phyloP scores from a whole-genome alignment of 2,888 invertebrate genomes.

The Congeria kusceri region DNA sequence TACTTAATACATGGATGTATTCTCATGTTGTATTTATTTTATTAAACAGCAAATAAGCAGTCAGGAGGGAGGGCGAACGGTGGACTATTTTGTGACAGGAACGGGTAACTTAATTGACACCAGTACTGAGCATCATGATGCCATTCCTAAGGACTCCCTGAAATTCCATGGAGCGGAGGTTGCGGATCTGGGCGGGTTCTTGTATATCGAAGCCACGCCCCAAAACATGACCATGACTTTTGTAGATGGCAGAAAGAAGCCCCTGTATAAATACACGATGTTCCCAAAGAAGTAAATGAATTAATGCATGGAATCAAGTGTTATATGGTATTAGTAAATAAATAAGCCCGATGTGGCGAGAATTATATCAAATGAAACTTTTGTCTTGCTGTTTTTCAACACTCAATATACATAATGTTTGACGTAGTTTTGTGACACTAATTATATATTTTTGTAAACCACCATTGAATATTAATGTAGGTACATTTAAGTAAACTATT shows the following conservation, averaged over 20 bases:
- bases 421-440: too few relatives aligned
- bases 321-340: too few relatives aligned
- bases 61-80: constrained; percentile 62
- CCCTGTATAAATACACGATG: constrained; percentile 73
- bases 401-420: too few relatives aligned
- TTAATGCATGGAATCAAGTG: too few relatives aligned
- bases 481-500: too few relatives aligned
- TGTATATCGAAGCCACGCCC: constrained; percentile 76
- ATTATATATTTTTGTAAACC: too few relatives aligned
- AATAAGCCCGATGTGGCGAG: too few relatives aligned
- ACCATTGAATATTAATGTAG: too few relatives aligned
- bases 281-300: constrained; percentile 71
- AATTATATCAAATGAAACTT: too few relatives aligned
- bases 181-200: constrained; percentile 83
- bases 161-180: constrained; percentile 84
- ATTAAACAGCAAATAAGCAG: constrained; percentile 42
- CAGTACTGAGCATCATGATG: constrained; percentile 78
- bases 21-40: too few relatives aligned
- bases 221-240: constrained; percentile 80
- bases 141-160: constrained; percentile 78
- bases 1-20: too few relatives aligned
- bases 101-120: constrained; percentile 85
- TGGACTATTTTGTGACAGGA: constrained; percentile 85
- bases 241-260: constrained; percentile 71
- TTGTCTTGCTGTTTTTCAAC: too few relatives aligned